A percentile compares a stretch with the other conserved stretches of the same genome.
phyloP scores from a whole-genome alignment of 2,113 vertebrate species.

The Ceyx melanurus region DNA sequence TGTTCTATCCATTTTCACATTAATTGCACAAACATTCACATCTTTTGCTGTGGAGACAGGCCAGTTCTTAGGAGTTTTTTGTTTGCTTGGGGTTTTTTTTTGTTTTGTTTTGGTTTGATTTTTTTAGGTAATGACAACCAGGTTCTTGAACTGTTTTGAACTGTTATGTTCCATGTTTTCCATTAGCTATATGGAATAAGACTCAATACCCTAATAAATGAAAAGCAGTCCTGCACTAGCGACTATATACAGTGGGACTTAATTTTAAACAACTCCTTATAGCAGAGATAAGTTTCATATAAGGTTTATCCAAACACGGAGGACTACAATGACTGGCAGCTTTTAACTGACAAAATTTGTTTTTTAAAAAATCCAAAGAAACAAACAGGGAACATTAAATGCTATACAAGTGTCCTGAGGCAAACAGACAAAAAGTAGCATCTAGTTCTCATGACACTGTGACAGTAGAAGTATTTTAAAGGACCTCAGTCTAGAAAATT shows the following conservation, averaged over 20 bases:
- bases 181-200: neutral
- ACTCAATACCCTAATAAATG: neutral
- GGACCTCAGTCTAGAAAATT: neutral
- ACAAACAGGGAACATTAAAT: neutral
- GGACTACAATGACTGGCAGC: neutral
- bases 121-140: neutral
- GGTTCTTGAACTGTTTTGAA: neutral
- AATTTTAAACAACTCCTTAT: neutral
- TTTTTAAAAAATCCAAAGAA: neutral
- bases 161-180: neutral
- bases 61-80: neutral
- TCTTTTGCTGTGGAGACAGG: neutral
- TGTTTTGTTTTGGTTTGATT: neutral
- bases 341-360: neutral
- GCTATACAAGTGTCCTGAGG: neutral
- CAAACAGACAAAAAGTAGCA: neutral
- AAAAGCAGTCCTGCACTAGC: neutral
- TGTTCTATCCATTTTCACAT: neutral
- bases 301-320: neutral
- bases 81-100: no score
- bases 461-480: neutral
- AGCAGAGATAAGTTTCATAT: neutral
- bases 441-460: neutral
- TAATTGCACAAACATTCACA: neutral
- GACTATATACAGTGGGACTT: neutral